Conservation (phyloP, 1,140 invertebrate species). For the Acromyrmex echinatior region DNA sequence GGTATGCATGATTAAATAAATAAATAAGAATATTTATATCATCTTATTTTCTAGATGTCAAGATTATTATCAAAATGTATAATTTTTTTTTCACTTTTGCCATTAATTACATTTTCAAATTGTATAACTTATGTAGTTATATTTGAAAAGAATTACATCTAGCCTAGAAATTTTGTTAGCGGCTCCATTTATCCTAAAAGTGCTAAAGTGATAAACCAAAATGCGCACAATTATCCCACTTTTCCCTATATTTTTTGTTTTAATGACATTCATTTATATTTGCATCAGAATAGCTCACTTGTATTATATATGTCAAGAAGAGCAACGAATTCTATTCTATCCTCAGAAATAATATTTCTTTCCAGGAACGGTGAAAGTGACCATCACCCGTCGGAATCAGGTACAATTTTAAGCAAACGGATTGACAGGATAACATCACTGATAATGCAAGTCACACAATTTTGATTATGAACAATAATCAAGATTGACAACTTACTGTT, state of each 20-base stretch:
- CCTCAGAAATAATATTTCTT: conserved; percentile 67
- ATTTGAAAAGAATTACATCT: too few relatives aligned
- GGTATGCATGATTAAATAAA: too few relatives aligned
- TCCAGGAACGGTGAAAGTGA: conserved; percentile 85
- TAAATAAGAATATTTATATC: too few relatives aligned
- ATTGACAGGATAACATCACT: conserved; percentile 36
- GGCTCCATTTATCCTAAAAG: too few relatives aligned
- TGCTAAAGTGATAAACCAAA: too few relatives aligned
- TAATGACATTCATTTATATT: conserved; percentile 61
- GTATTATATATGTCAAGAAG: conserved; percentile 31
- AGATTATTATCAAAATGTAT: too few relatives aligned
- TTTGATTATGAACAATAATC: conserved; percentile 13
- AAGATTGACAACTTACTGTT: conserved; percentile 15
- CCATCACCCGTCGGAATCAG: conserved; percentile 84
- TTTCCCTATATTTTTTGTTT: conserved; percentile 6
- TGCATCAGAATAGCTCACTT: conserved; percentile 62
- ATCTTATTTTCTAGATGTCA: too few relatives aligned
- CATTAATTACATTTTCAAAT: too few relatives aligned
- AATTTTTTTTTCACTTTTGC: too few relatives aligned
- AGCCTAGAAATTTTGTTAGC: too few relatives aligned
- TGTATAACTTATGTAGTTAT: too few relatives aligned
- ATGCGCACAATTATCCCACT: too few relatives aligned
- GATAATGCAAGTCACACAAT: conserved; percentile 23
- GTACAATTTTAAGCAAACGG: conserved; percentile 78
- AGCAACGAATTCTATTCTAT: not conserved